These are phyloP conservation scores for Hipparchia sbordonii DNA, from an alignment of 2,888 invertebrate genomes.

Conservation along the genomic window DNA sequence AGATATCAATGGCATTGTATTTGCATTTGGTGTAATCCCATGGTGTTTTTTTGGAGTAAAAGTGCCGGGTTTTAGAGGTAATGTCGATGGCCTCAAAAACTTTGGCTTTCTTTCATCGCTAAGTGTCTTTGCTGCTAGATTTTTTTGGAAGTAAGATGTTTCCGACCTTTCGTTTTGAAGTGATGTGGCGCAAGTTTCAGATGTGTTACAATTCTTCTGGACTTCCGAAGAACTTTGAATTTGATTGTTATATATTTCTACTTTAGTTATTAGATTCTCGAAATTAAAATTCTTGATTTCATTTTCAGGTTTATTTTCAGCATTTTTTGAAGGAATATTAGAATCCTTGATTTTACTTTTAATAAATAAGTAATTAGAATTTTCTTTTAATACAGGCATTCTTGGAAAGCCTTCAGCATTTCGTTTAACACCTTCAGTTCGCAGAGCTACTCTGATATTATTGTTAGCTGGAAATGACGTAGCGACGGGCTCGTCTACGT, in stretches of 20 bases:
- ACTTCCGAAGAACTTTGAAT: constrained; percentile 71
- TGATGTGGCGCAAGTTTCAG: constrained; percentile 53
- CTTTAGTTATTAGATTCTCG: constrained; percentile 78
- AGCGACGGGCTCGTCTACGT: constrained; percentile 63
- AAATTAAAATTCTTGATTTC: constrained; percentile 76
- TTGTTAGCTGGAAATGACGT: constrained; percentile 54
- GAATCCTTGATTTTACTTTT: constrained; percentile 61
- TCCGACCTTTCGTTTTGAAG: constrained; percentile 72
- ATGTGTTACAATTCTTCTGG: constrained; percentile 66
- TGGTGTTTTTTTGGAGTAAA: constrained; percentile 92
- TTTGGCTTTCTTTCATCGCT: constrained; percentile 82
- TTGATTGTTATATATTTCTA: constrained; percentile 77
- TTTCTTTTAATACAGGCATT: constrained; percentile 66
- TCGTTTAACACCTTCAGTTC: constrained; percentile 67
- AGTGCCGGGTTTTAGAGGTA: constrained; percentile 92
- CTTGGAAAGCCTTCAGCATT: constrained; percentile 63
- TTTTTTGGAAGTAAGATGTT: constrained; percentile 78
- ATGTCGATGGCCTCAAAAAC: constrained; percentile 91
- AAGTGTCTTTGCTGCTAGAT: constrained; percentile 53
- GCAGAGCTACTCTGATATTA: constrained; percentile 51
- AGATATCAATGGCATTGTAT: constrained; percentile 92
- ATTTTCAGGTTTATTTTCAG: constrained; percentile 59
- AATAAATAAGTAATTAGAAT: constrained; percentile 50
- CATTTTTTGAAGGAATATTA: constrained; percentile 50
- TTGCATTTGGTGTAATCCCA: constrained; percentile 91